phyloP scores from a whole-genome alignment of 2,797 vertebrate genomes.

The Numenius phaeopus region DNA sequence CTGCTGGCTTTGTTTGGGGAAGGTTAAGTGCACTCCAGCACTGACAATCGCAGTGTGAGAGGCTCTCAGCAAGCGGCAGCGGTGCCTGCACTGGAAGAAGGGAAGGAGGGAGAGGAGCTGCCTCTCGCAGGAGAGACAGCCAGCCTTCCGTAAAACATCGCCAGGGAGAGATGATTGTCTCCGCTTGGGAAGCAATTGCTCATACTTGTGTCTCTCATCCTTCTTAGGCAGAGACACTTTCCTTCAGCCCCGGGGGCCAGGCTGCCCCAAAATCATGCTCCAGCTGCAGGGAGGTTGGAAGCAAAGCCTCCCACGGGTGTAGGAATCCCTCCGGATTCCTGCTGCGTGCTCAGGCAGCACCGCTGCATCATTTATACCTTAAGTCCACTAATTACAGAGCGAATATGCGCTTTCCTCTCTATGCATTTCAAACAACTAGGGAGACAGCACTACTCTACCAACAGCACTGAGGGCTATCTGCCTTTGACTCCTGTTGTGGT shows the following conservation, averaged over 20 bases:
- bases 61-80: neutral
- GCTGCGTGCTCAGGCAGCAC: neutral
- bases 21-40: slow-evolving; percentile 44
- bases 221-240: neutral
- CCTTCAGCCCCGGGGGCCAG: neutral
- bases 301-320: neutral
- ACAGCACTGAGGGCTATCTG: neutral
- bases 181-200: neutral
- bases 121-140: neutral
- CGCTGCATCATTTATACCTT: neutral
- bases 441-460: neutral
- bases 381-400: neutral
- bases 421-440: neutral
- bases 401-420: neutral
- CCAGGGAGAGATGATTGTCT: neutral
- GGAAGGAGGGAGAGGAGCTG: neutral
- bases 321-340: neutral
- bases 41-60: slow-evolving; percentile 2
- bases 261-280: neutral
- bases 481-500: neutral
- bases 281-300: neutral
- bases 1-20: neutral
- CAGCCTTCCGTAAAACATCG: neutral
- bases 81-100: neutral
- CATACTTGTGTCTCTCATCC: neutral